A percentile compares a stretch with the other conserved stretches of the same genome.
These are phyloP conservation scores for Zenarchopterus dispar DNA, from an alignment of 2,797 vertebrate genomes.

Conservation along the genomic window DNA sequence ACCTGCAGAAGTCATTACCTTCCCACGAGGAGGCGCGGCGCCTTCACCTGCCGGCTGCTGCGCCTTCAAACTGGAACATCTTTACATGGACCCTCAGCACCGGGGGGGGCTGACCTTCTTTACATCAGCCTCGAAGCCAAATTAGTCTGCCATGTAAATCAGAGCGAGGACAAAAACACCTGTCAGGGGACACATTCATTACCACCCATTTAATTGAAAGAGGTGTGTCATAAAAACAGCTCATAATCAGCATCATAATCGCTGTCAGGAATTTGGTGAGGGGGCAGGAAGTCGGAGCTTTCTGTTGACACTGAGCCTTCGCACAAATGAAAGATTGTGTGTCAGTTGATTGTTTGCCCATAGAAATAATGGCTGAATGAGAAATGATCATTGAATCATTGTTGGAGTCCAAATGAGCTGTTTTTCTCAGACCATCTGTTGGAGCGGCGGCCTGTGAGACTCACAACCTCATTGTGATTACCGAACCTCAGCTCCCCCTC, in stretches of 20 bases:
- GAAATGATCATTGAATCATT: constrained; percentile 81
- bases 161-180: constrained; percentile 65
- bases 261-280: constrained; percentile 5
- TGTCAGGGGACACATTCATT: constrained; percentile 60
- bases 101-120: constrained; percentile 51
- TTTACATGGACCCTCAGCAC: constrained; percentile 25
- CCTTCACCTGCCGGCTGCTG: constrained; percentile 50
- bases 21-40: constrained; percentile 7
- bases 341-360: constrained; percentile 81
- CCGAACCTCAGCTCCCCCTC: neutral
- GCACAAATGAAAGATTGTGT: constrained; percentile 69
- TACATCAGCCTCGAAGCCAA: constrained; percentile 44
- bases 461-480: too few relatives aligned
- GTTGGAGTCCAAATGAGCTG: constrained; percentile 77
- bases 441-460: neutral
- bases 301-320: constrained; percentile 57
- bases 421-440: constrained; percentile 75
- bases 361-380: constrained; percentile 79
- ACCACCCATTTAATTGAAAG: constrained; percentile 63
- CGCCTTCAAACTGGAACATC: constrained; percentile 47
- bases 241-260: constrained; percentile 48
- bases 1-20: constrained; percentile 56
- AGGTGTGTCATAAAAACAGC: constrained; percentile 58
- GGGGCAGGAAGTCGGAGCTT: neutral
- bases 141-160: constrained; percentile 71